Percentiles rank a stretch among this genome's conserved stretches.
These are phyloP conservation scores for Sphinx pinastri DNA, from an alignment of 2,888 invertebrate species.

Conservation along the genomic window DNA sequence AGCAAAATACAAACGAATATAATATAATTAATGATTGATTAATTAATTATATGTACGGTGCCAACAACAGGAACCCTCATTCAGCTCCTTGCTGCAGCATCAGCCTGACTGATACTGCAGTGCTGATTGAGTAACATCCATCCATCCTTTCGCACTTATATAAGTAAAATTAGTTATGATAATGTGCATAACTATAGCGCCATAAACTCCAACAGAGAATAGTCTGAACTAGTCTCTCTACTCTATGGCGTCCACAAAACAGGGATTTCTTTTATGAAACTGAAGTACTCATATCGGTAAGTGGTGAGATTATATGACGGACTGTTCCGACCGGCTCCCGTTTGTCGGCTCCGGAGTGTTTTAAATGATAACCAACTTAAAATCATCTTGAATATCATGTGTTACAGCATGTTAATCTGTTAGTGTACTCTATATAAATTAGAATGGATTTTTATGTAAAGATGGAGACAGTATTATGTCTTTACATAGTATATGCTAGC, in stretches of 20 bases:
- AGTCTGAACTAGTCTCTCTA: not conserved
- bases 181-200: not conserved
- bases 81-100: no score
- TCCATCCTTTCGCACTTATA: no score
- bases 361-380: conserved; percentile 14
- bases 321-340: conserved; percentile 52
- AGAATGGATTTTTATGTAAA: no score
- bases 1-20: no score
- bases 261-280: conserved; percentile 58
- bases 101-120: no score
- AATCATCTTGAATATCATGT: not conserved
- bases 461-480: no score
- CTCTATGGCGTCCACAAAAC: conserved; percentile 38
- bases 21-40: no score
- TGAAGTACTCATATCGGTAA: conserved; percentile 43
- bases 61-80: no score
- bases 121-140: no score
- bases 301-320: conserved; percentile 45
- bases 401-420: not conserved
- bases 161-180: no score
- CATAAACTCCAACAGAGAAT: not conserved
- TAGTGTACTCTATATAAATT: not conserved
- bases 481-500: no score
- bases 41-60: no score
- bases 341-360: conserved; percentile 37